These are phyloP conservation scores for Stratiomys singularior DNA, from an alignment of 2,888 invertebrate genomes.

Conservation along the genomic window DNA sequence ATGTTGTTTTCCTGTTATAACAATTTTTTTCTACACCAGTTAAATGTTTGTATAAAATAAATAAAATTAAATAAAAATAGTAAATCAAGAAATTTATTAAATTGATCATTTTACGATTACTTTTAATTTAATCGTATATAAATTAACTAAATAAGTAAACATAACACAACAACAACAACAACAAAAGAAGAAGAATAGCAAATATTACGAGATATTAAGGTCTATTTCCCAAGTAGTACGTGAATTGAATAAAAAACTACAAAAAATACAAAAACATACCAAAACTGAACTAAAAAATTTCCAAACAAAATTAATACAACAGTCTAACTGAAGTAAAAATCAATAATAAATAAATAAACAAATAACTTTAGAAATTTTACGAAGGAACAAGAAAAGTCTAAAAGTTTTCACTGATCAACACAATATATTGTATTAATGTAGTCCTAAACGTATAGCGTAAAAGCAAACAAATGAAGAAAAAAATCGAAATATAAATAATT, in stretches of 20 bases:
- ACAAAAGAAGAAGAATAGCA: slow-evolving; percentile 29
- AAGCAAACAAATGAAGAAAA: too few species aligned
- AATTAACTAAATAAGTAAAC: background rate
- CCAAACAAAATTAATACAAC: background rate
- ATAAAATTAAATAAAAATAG: slow-evolving; percentile 38
- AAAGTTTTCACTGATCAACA: slow-evolving; percentile 25
- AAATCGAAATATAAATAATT: slow-evolving; percentile 16
- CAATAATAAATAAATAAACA: slow-evolving; percentile 14
- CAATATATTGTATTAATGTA: slow-evolving; percentile 37
- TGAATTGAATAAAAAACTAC: slow-evolving; percentile 32
- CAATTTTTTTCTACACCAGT: slow-evolving; percentile 46
- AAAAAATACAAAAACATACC: slow-evolving; percentile 7
- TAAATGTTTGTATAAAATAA: slow-evolving; percentile 46
- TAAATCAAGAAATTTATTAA: slow-evolving; percentile 36
- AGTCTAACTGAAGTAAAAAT: too few species aligned
- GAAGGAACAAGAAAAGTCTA: background rate
- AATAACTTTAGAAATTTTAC: slow-evolving; percentile 9
- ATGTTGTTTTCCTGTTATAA: slow-evolving; percentile 46
- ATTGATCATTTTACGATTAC: slow-evolving; percentile 26
- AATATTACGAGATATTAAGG: slow-evolving; percentile 45
- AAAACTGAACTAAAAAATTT: background rate
- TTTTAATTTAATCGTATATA: slow-evolving; percentile 34
- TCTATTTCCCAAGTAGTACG: slow-evolving; percentile 39
- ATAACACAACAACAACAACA: background rate
- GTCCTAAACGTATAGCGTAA: slow-evolving; percentile 29